A percentile compares a stretch with the other conserved stretches of the same genome.
These are phyloP conservation scores for Saturnia japonica DNA, from an alignment of 2,888 invertebrate species.

Conservation along the genomic window DNA sequence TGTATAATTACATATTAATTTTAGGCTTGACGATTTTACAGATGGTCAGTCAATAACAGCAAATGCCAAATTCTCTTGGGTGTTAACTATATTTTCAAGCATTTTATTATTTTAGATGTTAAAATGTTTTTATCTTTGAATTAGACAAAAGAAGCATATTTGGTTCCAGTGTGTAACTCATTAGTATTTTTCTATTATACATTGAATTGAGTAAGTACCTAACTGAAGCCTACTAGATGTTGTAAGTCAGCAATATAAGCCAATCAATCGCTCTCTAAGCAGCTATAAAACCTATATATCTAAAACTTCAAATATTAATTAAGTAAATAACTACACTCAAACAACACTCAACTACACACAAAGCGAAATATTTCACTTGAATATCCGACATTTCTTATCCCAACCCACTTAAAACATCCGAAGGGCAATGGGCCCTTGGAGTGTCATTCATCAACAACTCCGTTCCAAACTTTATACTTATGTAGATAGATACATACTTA, in stretches of 20 bases:
- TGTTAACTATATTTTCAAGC: neutral
- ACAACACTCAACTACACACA: slow-evolving; percentile 44
- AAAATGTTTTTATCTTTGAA: neutral
- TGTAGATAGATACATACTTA: slow-evolving; percentile 44
- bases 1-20: neutral
- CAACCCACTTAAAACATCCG: slow-evolving; percentile 78
- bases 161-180: neutral
- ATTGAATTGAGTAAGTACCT: neutral
- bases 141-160: neutral
- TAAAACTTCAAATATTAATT: slow-evolving; percentile 57
- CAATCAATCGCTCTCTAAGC: slow-evolving; percentile 47
- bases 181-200: neutral
- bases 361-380: slow-evolving; percentile 71
- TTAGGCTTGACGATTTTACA: neutral
- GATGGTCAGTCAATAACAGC: neutral
- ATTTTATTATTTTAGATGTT: neutral
- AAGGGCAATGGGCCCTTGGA: slow-evolving; percentile 81
- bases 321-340: slow-evolving; percentile 44
- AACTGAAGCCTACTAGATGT: neutral
- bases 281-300: slow-evolving; percentile 46
- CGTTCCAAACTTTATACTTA: slow-evolving; percentile 75
- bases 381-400: slow-evolving; percentile 80
- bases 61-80: neutral
- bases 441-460: slow-evolving; percentile 81
- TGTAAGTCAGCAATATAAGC: slow-evolving; percentile 22